A percentile compares a stretch with the other conserved stretches of the same genome.
These are phyloP conservation scores for Trichonephila inaurata DNA, from an alignment of 1,140 invertebrate genomes.

Conservation along the genomic window DNA sequence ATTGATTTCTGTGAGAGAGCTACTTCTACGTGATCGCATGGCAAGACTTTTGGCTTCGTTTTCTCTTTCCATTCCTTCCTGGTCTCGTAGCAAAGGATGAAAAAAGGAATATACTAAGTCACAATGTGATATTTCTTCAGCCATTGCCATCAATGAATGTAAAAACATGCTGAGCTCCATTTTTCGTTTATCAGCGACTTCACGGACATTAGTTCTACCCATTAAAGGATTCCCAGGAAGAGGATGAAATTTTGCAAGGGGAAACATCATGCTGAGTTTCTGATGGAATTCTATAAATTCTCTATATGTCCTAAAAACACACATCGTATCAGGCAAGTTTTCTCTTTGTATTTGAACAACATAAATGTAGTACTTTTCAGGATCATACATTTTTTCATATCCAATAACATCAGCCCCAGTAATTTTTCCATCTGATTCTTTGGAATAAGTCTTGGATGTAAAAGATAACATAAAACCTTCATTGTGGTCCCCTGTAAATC, in stretches of 20 bases:
- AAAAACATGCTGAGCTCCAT: conserved; percentile 93
- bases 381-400: conserved; percentile 97
- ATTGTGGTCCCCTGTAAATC: conserved; percentile 88
- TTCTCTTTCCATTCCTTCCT: conserved; percentile 82
- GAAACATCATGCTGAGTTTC: conserved; percentile 95
- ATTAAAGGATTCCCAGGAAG: conserved; percentile 88
- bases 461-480: conserved; percentile 93
- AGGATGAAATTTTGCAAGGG: conserved; percentile 90
- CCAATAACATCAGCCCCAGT: conserved; percentile 91
- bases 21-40: background rate
- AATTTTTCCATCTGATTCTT: conserved; percentile 93
- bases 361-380: conserved; percentile 99
- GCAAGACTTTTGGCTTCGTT: conserved; percentile 28
- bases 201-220: conserved; percentile 95
- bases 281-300: conserved; percentile 98
- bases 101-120: conserved; percentile 99
- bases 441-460: conserved; percentile 91
- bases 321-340: conserved; percentile 90
- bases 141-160: conserved; percentile 90
- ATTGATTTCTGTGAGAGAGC: conserved; percentile 72
- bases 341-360: conserved; percentile 92
- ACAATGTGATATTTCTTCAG: conserved; percentile 96
- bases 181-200: conserved; percentile 94
- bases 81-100: conserved; percentile 93
- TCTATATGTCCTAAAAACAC: conserved; percentile 95